Evolutionary conservation across 2,888 invertebrate genomes (phyloP).

Genomic region (Synanthedon myopaeformis): DNA sequence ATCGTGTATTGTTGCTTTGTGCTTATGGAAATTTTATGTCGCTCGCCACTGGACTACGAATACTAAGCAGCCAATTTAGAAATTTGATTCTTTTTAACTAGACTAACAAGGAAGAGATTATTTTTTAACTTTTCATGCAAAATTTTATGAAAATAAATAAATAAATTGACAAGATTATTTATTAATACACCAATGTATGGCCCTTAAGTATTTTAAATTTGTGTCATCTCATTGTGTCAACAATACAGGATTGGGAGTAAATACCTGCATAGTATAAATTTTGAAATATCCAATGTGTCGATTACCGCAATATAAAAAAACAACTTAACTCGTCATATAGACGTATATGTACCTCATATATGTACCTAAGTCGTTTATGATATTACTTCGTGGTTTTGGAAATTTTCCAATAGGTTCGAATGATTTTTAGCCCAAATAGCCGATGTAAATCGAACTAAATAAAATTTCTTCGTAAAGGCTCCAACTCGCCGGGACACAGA

Average conservation of each 20-base stretch:
- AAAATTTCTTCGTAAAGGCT: constrained; percentile 27
- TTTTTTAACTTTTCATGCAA: too few relatives aligned
- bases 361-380: neutral
- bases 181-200: too few relatives aligned
- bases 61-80: constrained; percentile 29
- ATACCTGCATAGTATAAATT: too few relatives aligned
- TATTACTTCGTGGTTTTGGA: neutral
- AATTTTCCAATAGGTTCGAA: neutral
- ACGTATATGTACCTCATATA: too few relatives aligned
- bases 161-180: too few relatives aligned
- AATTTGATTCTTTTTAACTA: constrained; percentile 15
- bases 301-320: too few relatives aligned
- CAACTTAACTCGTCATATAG: too few relatives aligned
- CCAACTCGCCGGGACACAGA: constrained; percentile 35
- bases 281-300: too few relatives aligned
- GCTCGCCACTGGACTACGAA: constrained; percentile 20
- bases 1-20: constrained; percentile 42
- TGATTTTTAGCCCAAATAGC: neutral
- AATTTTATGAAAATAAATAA: too few relatives aligned
- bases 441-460: constrained; percentile 17
- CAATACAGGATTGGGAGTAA: too few relatives aligned
- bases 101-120: neutral
- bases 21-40: constrained; percentile 43
- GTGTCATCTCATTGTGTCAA: too few relatives aligned
- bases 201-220: too few relatives aligned